Evolutionary conservation across 2,888 invertebrate genomes (phyloP), one percentile per base, ranked within the genome.

Genomic region (Brachylomia viminalis): DNA sequence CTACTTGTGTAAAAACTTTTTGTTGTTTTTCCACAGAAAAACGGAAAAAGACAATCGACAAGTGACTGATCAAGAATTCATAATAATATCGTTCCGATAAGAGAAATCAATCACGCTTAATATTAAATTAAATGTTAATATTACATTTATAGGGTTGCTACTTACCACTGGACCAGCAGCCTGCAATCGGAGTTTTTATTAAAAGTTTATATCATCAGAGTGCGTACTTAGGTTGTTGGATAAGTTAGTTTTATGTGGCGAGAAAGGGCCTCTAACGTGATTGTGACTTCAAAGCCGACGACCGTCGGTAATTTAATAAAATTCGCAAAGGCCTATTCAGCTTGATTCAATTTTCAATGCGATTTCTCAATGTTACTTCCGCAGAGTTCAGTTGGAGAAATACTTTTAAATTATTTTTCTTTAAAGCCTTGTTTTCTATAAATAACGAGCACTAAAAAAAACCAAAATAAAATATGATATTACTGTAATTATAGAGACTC

Each of bases 331-430:
- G 45, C 54, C 62, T 61, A 56, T 77, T 72, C 70, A 56, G 56
- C 47, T 66, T 84, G 62, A 80, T 68, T 80, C 74, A 66, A 84
- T 84, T 84, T 86, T 64, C 56, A 75, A 80, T 77, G 73, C 65
- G 69, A 86, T 75, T 83, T 79, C 56, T 70, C 42, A 72, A 64
- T 59, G 62, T 70, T 78, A 69, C 59, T 72, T 72, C 72, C 47
- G 27, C 58, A 49, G 45, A 47, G 47, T 23, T 79, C 56, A 69
- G 23, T 23, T 61, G 42, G 6, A 54, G 17, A 66, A 33, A 56
- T 52, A 62, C 33, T 52, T 56, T 42, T 17, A 20, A 56, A 3
- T 2, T 20, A 47, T n/a, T 65, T 52, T 72, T 6, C 30, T 5
- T 30, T n/a, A n/a, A n/a, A n/a, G n/a, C n/a, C n/a, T n/a, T n/a